Base-by-base conservation (phyloP, 2,888 invertebrate genomes). In the Tetropium fuscum region DNA sequence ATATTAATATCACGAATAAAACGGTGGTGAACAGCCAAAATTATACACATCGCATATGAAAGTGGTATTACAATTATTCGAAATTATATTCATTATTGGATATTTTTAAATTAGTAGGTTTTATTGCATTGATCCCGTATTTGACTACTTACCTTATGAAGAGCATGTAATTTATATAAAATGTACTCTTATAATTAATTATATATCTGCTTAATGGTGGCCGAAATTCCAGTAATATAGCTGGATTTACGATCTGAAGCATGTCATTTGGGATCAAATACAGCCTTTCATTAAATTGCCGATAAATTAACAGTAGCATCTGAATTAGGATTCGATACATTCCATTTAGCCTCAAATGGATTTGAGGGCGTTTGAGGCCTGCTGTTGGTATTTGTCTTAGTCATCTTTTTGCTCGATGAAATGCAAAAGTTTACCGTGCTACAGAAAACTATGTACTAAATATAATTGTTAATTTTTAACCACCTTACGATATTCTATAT, bases 51-150 rank as follows among this genome's bases (percentile, higher is more conserved):
- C 13, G 10, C 6, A 36, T 40, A 11, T 18, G 51, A 51, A 51
- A 51, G 51, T 51, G 40, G 27, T 27, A 27, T 16, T 40, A 16
- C 22, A 44, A 57, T 43, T 49, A 41, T 41, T 22, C 34, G 20
- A 43, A 57, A 57, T 57, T 57, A 49, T 43, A 49, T 4, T 25
- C 30, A 55, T 55, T 43, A 49, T 6, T 49, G 5, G 36, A 36
- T 34, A 18, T 36, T 43, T 19, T 41, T 57, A 49, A 36, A 49
- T 30, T 55, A 32, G 30, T 40, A 38, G 10, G 48, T 34, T 59
- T 64, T 64, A 62, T 62, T 57, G 62, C 60, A 48, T 59, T 49
- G 54, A 48, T 22, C 57, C 49, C 53, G 48, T 59, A 58, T 66
- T 66, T 63, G 60, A 55, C 58, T 63, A 53, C 63, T 53, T 47